Evolutionary conservation across 2,888 invertebrate genomes (phyloP), one percentile per base, ranked within the genome.

Genomic region (Neocrepidodera transversa): DNA sequence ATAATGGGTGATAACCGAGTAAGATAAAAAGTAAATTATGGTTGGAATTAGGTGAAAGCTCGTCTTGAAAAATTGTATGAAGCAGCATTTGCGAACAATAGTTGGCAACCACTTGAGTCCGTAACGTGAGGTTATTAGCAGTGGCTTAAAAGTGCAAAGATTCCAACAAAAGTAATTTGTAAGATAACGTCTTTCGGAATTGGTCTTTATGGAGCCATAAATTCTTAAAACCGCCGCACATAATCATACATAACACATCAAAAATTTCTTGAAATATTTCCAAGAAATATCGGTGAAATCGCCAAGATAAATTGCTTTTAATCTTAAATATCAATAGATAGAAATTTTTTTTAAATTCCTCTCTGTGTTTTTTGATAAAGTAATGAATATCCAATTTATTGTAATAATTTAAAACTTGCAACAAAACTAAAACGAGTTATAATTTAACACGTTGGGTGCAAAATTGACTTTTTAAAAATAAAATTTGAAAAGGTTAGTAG

Each of bases 101-200:
- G 52, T 52, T 52, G 52, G 42, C 52, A 52, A 43, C 52, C 52
- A 52, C 32, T 42, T 13, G 23, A 52, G 17, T 52, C 10, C 2
- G 32, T 48, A 32, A 48, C 48, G 32, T 42, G 16, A 8, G 51
- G 30, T 51, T 51, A 51, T 51, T 51, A 40, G 51, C 18, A 35
- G 11, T 23, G 36, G 47, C 18, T 28, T 48, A 28, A 54, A 54
- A 36, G 43, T 45, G 45, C 45, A 45, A 10, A 26, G 49, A 48
- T 32, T 49, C 38, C 40, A 49, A 56, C 40, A 49, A 40, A 56
- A 32, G 49, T 56, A 56, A 49, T 56, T 55, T 26, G 35, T 54
- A 11, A 54, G 54, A 54, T 54, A 26, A 48, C 3, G 47, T 30
- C 23, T 42, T 52, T 6, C 30, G 20, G 52, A 32, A 36, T 52